Evolutionary conservation across 2,888 invertebrate genomes (phyloP), one percentile per base, ranked within the genome.

Genomic region (Cryptophagus acutangulus): DNA sequence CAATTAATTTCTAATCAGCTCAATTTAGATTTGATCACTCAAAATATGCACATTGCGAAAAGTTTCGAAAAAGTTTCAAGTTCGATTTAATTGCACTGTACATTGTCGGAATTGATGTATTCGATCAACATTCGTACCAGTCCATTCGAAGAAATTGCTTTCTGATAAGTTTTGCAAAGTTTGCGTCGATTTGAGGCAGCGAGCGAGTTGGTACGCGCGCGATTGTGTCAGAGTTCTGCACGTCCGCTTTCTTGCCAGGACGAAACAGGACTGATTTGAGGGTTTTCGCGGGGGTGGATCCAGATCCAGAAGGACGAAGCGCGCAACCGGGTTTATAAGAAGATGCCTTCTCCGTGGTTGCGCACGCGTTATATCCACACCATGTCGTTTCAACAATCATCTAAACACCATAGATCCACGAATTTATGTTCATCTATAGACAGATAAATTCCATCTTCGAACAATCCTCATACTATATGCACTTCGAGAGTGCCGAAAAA

Each of bases 291-390:
- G 59, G 59, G 59, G 62, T 55, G 59, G 59, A 52, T 61, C 62
- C 59, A 58, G 61, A 62, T 62, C 57, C 61, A 61, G 56, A 43
- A 59, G 59, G 61, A 59, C 62, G 57, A 57, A 59, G 57, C 62
- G 64, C 65, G 65, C 62, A 62, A 62, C 63, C 62, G 63, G 72
- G 70, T 46, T n/a, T 67, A 65, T 40, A 74, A 65, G n/a, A n/a
- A n/a, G 47, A 74, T 70, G 59, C 45, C n/a, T n/a, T n/a, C n/a
- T n/a, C n/a, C 42, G 48, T 51, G 48, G 38, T 49, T 43, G 60
- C 60, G 60, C 60, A 57, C 30, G 53, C 57, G 55, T 53, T 31
- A 31, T 31, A 15, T 37, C 48, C n/a, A n/a, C n/a, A n/a, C 48
- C 51, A 47, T 48, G 45, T 46, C 52, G 51, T 46, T n/a, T 50